Base-by-base conservation (phyloP, 2,113 vertebrate genomes). In the Tetrax tetrax region DNA sequence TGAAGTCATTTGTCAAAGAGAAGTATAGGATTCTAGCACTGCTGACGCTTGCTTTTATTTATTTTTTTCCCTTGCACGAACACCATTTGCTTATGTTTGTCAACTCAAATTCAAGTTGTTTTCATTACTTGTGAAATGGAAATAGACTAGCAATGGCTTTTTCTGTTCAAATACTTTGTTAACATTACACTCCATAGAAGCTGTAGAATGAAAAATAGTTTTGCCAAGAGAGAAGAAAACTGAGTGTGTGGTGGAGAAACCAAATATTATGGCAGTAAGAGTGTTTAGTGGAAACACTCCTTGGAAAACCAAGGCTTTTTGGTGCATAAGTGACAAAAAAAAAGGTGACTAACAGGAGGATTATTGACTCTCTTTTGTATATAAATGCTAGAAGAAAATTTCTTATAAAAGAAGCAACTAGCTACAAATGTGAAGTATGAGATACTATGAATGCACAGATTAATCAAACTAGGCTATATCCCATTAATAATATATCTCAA, bases 401-500 rank as follows among this genome's bases (percentile, higher is more conserved):
- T 71, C 54, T 94, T 19, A 38, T 94, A 87, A 95, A 87, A 84
- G 53, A 81, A 91, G 33, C 8, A 83, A 27, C 54, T 86, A 50
- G 18, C n/a, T 78, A 54, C 12, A 68, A 27, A 56, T 91, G 51
- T 96, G 65, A 88, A 83, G 38, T 94, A 54, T 35, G 50, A 96
- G 61, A 89, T 72, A 41, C 33, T 56, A 90, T 50, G 74, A 96
- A 95, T 75, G 60, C 74, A 81, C n/a, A 95, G 68, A 95, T 94
- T 94, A 97, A 96, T 96, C 83, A 94, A 96, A 89, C 37, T 63
- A 75, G 60, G 31, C 12, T 93, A 43, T 37, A 33, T 85, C 15
- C 54, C 94, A 93, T 97, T 97, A 97, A 97, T 97, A 90, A 89
- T 77, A n/a, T 47, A 68, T 69, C 63, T 89, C 54, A 61, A 83